Base-by-base conservation (phyloP, 1,140 invertebrate genomes). In the Papilio polytes region DNA sequence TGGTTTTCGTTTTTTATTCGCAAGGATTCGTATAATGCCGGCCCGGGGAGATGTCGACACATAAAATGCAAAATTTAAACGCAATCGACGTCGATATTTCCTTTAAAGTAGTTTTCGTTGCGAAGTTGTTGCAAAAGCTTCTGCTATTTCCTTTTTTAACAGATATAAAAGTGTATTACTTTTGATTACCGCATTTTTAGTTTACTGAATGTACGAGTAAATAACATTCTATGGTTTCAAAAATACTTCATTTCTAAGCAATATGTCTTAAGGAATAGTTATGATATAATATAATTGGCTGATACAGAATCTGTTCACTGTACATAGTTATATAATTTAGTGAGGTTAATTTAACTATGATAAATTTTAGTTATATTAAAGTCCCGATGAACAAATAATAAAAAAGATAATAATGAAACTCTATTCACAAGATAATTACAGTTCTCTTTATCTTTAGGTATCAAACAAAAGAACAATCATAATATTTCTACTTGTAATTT, bases 131-230 rank as follows among this genome's bases (percentile, higher is more conserved):
- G 22, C 22, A 22, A 63, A 26, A 4, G 3, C 22, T 63, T 63
- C 26, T 63, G 59, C 22, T 26, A 63, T 63, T 63, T 63, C 20
- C 8, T 63, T 63, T 22, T 59, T 63, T 10, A 10, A 63, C 1
- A 26, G 9, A 63, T 63, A 22, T 63, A 20, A 18, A n/a, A 63
- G 22, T 63, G 22, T 63, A 22, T 63, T 63, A 63, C 26, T 63
- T 63, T 63, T 63, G 3, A 63, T 63, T 12, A 63, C 13, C 22
- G 22, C 22, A 26, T 63, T 63, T 63, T 26, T 13, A 6, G 3
- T 12, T 81, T 72, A 81, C 59, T 18, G 36, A 20, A 80, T 44
- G 80, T n/a, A n/a, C n/a, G n/a, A n/a, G n/a, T 66, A 74, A 80
- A 74, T 48, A 4, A 12, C 46, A 48, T 15, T 13, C 4, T 51